Percentiles rank a stretch among this genome's conserved stretches.
phyloP scores from a whole-genome alignment of 1,140 invertebrate genomes.

The Hylaeus anthracinus region DNA sequence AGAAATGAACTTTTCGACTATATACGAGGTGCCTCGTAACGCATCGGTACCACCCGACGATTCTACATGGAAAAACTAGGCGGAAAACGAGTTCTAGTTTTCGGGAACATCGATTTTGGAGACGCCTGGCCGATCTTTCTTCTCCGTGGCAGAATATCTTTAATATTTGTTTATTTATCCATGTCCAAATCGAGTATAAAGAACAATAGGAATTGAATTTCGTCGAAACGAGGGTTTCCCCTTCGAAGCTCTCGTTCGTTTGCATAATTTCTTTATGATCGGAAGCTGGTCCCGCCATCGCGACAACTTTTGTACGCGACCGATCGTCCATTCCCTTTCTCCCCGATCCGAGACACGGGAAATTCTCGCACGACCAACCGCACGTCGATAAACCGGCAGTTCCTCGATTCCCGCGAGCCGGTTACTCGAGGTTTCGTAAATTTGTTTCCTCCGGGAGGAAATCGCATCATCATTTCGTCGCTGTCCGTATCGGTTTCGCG shows the following conservation, averaged over 20 bases:
- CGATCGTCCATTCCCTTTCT: not conserved
- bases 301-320: not conserved
- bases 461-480: conserved; percentile 51
- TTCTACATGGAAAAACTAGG: too few relatives aligned
- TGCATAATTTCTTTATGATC: conserved; percentile 9
- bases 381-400: conserved; percentile 40
- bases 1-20: conserved; percentile 56
- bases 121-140: not conserved
- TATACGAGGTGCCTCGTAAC: not conserved
- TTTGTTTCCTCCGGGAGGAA: conserved; percentile 51
- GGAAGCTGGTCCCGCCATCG: not conserved
- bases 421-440: conserved; percentile 42
- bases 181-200: not conserved
- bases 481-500: conserved; percentile 41
- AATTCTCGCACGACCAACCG: conserved; percentile 42
- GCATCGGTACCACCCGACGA: not conserved
- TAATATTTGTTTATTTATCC: not conserved
- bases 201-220: not conserved
- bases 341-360: not conserved
- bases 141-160: not conserved
- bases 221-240: not conserved
- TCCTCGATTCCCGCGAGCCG: conserved; percentile 10
- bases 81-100: not conserved
- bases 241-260: not conserved
- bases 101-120: too few relatives aligned